Percentiles rank a stretch among this genome's conserved stretches.
phyloP scores from a whole-genome alignment of 2,113 vertebrate genomes.

The Lonchura striata region DNA sequence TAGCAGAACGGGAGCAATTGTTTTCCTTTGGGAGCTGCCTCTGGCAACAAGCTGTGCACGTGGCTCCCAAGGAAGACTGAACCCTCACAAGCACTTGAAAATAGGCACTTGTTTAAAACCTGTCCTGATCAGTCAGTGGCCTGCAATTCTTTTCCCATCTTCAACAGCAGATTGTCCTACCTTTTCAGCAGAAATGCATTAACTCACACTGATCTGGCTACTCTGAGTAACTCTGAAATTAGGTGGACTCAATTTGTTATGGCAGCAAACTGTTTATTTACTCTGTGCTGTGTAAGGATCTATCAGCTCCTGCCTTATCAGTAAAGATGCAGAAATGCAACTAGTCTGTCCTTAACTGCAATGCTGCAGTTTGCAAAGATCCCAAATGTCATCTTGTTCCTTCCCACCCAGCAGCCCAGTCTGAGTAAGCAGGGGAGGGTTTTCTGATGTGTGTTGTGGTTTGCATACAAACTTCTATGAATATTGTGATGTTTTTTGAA shows the following conservation, averaged over 20 bases:
- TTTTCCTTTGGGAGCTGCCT: background rate
- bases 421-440: background rate
- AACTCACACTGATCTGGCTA: background rate
- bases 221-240: background rate
- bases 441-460: background rate
- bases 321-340: background rate
- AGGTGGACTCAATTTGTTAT: background rate
- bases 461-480: background rate
- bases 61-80: background rate
- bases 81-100: background rate
- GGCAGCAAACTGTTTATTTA: background rate
- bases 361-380: background rate
- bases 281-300: background rate
- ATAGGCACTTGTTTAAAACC: background rate
- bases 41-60: background rate
- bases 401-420: background rate
- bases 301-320: background rate
- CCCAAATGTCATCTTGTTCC: background rate
- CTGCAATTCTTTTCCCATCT: background rate
- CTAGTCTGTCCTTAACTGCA: background rate
- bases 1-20: rapidly evolving
- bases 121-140: background rate
- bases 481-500: background rate
- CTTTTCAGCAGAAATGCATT: background rate
- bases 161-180: background rate